Evolutionary conservation across 2,797 vertebrate species (phyloP).

Genomic region (Premnoplex brunnescens): DNA sequence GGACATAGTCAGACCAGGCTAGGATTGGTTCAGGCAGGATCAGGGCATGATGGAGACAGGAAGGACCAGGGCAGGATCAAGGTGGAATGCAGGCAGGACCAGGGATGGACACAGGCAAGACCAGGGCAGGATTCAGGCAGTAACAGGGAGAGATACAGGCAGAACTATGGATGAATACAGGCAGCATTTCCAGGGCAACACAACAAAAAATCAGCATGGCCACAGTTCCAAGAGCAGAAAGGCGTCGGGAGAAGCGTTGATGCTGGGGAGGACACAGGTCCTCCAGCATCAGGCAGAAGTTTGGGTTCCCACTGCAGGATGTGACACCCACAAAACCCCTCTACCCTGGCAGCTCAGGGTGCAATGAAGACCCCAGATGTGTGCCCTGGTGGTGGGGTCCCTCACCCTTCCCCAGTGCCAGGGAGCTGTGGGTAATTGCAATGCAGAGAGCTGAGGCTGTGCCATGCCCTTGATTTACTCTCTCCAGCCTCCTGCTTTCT

Average conservation of each 20-base stretch:
- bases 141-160: background rate
- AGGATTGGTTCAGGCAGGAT: background rate
- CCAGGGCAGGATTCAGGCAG: background rate
- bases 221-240: background rate
- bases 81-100: background rate
- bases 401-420: fast-evolving
- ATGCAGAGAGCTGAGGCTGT: background rate
- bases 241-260: background rate
- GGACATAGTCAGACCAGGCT: background rate
- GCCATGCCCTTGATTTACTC: constrained; percentile 34
- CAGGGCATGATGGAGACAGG: background rate
- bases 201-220: background rate
- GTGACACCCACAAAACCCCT: background rate
- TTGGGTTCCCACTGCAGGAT: background rate
- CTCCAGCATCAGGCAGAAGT: fast-evolving
- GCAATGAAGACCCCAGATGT: fast-evolving
- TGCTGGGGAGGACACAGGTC: background rate
- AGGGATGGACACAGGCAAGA: background rate
- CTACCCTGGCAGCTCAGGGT: fast-evolving
- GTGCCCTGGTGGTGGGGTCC: fast-evolving
- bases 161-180: background rate
- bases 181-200: constrained; percentile 64
- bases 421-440: background rate
- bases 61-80: background rate
- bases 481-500: constrained; percentile 48